Conservation (phyloP, 2,797 vertebrate genomes). For the Mionectes olivaceus region DNA sequence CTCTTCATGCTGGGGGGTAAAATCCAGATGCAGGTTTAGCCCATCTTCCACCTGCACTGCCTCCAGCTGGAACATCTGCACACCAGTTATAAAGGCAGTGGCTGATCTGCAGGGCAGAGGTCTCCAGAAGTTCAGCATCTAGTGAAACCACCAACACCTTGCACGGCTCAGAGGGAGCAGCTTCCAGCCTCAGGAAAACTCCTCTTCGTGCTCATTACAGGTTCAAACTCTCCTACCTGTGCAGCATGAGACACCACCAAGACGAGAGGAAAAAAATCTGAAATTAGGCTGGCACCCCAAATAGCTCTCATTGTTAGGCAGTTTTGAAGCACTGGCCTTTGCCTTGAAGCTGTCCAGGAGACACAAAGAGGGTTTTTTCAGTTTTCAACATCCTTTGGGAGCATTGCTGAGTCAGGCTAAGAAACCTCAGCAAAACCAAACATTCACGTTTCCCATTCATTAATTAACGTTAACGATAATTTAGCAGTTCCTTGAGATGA, state of each 20-base stretch:
- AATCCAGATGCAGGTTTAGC: neutral
- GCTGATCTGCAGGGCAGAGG: neutral
- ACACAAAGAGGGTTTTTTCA: fast-evolving
- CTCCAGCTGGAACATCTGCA: neutral
- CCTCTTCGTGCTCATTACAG: fast-evolving
- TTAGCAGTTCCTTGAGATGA: neutral
- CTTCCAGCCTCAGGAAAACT: neutral
- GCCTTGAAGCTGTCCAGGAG: neutral
- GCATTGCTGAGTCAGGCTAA: neutral
- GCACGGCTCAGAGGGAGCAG: neutral
- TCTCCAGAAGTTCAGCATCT: neutral
- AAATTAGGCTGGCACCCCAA: neutral
- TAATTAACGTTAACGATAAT: neutral
- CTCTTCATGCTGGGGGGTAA: neutral
- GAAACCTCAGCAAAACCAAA: neutral
- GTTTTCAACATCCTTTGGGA: neutral
- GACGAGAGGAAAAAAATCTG: fast-evolving
- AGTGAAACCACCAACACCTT: neutral
- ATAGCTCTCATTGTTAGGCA: neutral
- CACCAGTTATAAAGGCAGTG: fast-evolving
- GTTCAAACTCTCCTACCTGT: fast-evolving
- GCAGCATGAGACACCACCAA: neutral
- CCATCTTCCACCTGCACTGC: neutral
- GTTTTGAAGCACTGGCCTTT: neutral
- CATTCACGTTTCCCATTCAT: neutral